phyloP scores from a whole-genome alignment of 2,888 invertebrate genomes.

The Zaprionus bogoriensis region DNA sequence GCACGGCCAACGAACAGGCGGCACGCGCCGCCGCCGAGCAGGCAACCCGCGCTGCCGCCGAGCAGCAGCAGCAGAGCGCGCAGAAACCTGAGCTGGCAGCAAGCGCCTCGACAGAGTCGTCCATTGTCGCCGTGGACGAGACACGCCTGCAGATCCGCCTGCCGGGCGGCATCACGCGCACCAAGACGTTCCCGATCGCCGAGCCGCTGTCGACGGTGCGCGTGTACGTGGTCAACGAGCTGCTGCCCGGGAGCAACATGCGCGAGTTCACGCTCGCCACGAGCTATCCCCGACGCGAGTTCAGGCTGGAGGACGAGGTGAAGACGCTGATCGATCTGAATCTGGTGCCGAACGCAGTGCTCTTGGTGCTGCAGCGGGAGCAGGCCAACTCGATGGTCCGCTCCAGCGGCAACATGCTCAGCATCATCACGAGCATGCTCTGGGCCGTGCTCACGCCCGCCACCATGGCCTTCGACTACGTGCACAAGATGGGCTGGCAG shows the following conservation, averaged over 20 bases:
- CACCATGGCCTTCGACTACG: slow-evolving; percentile 73
- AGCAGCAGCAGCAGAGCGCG: slow-evolving; percentile 79
- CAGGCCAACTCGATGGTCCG: slow-evolving; percentile 48
- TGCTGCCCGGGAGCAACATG: slow-evolving; percentile 42
- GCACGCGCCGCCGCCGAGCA: too few relatives aligned
- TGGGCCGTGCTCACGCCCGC: slow-evolving; percentile 81
- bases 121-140: slow-evolving; percentile 79
- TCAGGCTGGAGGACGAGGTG: slow-evolving; percentile 93
- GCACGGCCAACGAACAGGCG: slow-evolving; percentile 77
- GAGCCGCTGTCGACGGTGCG: slow-evolving; percentile 96
- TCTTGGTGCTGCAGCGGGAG: slow-evolving; percentile 51
- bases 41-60: slow-evolving; percentile 85
- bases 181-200: slow-evolving; percentile 91
- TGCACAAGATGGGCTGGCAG: slow-evolving; percentile 65
- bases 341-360: slow-evolving; percentile 86
- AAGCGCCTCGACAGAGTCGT: slow-evolving; percentile 46
- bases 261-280: slow-evolving; percentile 92
- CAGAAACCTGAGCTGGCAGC: slow-evolving; percentile 38
- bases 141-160: slow-evolving; percentile 90
- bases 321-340: slow-evolving; percentile 93
- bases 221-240: slow-evolving; percentile 86
- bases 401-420: slow-evolving; percentile 61
- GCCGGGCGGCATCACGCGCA: slow-evolving; percentile 88
- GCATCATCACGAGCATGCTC: slow-evolving; percentile 78
- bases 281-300: slow-evolving; percentile 94